phyloP scores from a whole-genome alignment of 2,888 invertebrate genomes.

The Coenonympha glycerion region DNA sequence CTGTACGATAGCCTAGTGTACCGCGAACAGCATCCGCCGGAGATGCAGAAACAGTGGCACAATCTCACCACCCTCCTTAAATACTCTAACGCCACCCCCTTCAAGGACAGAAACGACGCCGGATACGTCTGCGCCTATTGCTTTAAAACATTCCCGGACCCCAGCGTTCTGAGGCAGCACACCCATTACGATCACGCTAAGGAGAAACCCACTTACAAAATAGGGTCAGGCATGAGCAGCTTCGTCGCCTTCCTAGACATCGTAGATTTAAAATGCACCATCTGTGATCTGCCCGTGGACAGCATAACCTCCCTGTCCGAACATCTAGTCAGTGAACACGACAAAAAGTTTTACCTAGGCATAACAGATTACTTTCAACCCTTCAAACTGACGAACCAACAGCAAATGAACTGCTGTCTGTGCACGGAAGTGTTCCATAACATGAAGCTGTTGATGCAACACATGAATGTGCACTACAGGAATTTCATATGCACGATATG shows the following conservation, averaged over 20 bases:
- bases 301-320: slow-evolving; percentile 45
- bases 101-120: slow-evolving; percentile 63
- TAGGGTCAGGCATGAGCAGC: slow-evolving; percentile 56
- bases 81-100: slow-evolving; percentile 63
- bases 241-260: slow-evolving; percentile 64
- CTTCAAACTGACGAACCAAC: slow-evolving; percentile 53
- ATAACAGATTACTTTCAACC: slow-evolving; percentile 62
- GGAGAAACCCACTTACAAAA: slow-evolving; percentile 60
- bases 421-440: slow-evolving; percentile 60
- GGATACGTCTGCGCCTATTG: slow-evolving; percentile 67
- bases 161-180: slow-evolving; percentile 48
- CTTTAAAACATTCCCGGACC: slow-evolving; percentile 57
- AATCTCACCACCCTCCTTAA: slow-evolving; percentile 60
- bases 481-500: slow-evolving; percentile 67
- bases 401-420: slow-evolving; percentile 57
- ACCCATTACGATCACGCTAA: slow-evolving; percentile 55
- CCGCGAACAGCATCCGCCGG: slow-evolving; percentile 50
- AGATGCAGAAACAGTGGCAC: slow-evolving; percentile 69
- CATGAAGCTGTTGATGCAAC: slow-evolving; percentile 64
- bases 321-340: slow-evolving; percentile 54
- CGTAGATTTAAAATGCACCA: slow-evolving; percentile 58
- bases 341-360: slow-evolving; percentile 55
- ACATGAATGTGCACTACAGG: slow-evolving; percentile 65
- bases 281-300: slow-evolving; percentile 51
- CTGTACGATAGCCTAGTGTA: slow-evolving; percentile 39